phyloP scores from a whole-genome alignment of 2,113 vertebrate genomes.

The Chaetorhynchus papuensis region DNA sequence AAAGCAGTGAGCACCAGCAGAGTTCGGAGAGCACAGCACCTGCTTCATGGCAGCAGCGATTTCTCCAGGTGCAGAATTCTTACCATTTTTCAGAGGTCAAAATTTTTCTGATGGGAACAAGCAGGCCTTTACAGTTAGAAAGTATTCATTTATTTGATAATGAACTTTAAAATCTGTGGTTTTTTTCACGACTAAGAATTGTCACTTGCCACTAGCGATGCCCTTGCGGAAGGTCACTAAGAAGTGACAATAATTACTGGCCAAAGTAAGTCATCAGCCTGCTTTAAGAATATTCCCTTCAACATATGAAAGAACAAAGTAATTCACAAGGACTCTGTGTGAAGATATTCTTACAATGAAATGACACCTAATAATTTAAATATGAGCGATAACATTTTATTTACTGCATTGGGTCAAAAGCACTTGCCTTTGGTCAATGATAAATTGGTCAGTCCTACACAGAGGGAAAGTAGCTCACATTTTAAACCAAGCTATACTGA shows the following conservation, averaged over 20 bases:
- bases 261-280: background rate
- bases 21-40: background rate
- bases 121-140: background rate
- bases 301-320: background rate
- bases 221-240: background rate
- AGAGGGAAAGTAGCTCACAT: background rate
- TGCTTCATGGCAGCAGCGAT: background rate
- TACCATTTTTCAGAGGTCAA: background rate
- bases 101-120: background rate
- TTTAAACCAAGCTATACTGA: background rate
- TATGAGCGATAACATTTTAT: background rate
- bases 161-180: background rate
- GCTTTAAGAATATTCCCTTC: background rate
- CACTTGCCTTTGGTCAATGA: background rate
- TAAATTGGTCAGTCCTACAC: background rate
- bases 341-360: background rate
- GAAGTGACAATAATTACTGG: background rate
- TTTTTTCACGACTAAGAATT: background rate
- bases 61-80: background rate
- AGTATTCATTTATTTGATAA: background rate
- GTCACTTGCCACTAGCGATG: background rate
- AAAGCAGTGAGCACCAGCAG: accelerated
- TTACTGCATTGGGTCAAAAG: background rate
- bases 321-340: background rate
- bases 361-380: background rate